Base-by-base conservation (phyloP, 2,797 vertebrate species). In the Borostomias antarcticus region DNA sequence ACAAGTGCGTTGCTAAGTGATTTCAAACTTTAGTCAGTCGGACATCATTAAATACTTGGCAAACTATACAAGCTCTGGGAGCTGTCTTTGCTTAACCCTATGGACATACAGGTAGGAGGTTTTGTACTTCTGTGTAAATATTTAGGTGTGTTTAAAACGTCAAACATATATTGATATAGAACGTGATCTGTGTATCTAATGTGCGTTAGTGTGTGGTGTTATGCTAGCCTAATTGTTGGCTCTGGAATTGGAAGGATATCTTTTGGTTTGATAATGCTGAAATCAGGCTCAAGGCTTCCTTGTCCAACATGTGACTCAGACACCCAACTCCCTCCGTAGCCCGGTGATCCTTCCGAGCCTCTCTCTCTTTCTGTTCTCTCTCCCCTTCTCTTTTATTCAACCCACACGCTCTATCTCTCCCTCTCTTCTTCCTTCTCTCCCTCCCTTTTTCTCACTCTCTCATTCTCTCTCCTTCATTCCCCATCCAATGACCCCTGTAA, bases 291-390 rank as follows among this genome's bases (percentile, higher is more conserved):
- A 79, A 47, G 69, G 70, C 70, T 70, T 68, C n/a, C 74, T 69
- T 71, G 8, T 13, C 9, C 77, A 78, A 86, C 83, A 85, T 85
- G 78, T 86, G 80, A 82, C 76, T 53, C 8, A 19, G 72, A 74
- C 75, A 90, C 87, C 88, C 86, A 68, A 77, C 85, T 90, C 86
- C 87, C 92, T 66, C 50, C 72, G 76, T 77, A 83, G 88, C 90
- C 91, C 50, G 69, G 87, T 84, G 91, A 91, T 82, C 92, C 92
- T 89, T 82, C 81, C 53, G 88, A 84, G 78, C 86, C 74, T 58
- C 52, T 56, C 54, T 23, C 51, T 65, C 43, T 17, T 45, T 17
- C 33, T 30, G 7, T 47, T 33, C 15, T 61, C 40, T 60, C 25
- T 65, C 15, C 54, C 57, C 53, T 59, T 67, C 45, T 63, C 51